These are phyloP conservation scores for Sebastes itinus DNA, from an alignment of 2,797 vertebrate genomes.

Conservation along the genomic window DNA sequence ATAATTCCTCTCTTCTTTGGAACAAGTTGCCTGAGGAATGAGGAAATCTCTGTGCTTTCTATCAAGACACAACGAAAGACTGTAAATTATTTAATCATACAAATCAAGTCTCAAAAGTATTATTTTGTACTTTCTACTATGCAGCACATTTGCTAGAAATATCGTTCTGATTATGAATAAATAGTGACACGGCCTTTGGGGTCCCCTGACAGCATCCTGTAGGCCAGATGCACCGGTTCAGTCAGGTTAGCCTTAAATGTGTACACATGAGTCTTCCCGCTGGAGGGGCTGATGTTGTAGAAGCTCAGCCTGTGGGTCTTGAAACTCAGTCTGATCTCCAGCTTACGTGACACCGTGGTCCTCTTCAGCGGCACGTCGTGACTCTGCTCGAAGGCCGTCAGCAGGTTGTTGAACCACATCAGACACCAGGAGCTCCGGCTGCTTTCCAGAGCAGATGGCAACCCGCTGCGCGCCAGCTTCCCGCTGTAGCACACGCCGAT, in stretches of 20 bases:
- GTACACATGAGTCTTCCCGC: slow-evolving; percentile 76
- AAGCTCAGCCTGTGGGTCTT: slow-evolving; percentile 74
- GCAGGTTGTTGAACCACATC: slow-evolving; percentile 82
- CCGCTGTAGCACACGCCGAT: slow-evolving; percentile 75
- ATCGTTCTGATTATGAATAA: slow-evolving; percentile 41
- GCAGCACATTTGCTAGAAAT: not conserved
- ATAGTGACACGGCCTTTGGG: slow-evolving; percentile 76
- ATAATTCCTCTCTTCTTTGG: not conserved
- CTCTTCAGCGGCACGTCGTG: slow-evolving; percentile 70
- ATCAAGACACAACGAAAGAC: not conserved
- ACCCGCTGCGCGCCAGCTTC: slow-evolving; percentile 65
- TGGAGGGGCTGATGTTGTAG: slow-evolving; percentile 70
- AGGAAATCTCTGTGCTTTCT: not conserved
- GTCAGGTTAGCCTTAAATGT: slow-evolving; percentile 75
- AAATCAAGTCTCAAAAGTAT: not conserved
- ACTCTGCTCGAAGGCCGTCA: slow-evolving; percentile 78
- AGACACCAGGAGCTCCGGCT: slow-evolving; percentile 79
- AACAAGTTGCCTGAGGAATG: not conserved
- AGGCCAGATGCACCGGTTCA: slow-evolving; percentile 79
- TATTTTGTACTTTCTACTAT: not conserved
- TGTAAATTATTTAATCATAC: not conserved
- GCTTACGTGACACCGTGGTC: slow-evolving; percentile 68
- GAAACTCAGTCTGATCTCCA: slow-evolving; percentile 81
- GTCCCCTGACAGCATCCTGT: slow-evolving; percentile 82
- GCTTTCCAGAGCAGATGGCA: slow-evolving; percentile 81